Conservation (phyloP, 2,888 invertebrate genomes). For the Limnephilus lunatus region DNA sequence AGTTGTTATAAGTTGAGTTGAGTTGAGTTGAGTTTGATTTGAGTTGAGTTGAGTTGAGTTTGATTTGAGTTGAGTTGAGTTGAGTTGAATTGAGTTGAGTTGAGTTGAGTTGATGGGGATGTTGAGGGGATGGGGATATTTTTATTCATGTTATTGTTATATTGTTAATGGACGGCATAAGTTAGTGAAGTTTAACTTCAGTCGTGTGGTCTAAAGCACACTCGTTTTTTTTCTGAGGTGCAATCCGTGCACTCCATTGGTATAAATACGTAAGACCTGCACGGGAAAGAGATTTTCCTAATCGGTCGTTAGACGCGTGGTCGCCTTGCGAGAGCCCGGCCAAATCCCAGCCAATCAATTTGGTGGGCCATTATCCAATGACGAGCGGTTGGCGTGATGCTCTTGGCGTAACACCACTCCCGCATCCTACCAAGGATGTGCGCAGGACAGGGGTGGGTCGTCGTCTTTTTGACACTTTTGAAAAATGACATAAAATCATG, state of each 20-base stretch:
- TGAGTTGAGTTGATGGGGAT: too few species aligned
- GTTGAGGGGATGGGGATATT: too few species aligned
- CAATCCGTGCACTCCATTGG: neutral
- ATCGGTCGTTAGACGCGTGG: neutral
- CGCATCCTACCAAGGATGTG: neutral
- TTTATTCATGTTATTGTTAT: too few species aligned
- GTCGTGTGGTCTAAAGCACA: too few species aligned
- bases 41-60: too few species aligned
- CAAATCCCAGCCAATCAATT: constrained; percentile 43
- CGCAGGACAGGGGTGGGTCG: neutral
- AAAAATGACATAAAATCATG: too few species aligned
- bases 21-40: too few species aligned
- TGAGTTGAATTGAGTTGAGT: too few species aligned
- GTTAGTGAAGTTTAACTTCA: too few species aligned
- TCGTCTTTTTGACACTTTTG: neutral
- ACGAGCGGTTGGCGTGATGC: constrained; percentile 33
- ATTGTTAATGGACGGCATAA: too few species aligned
- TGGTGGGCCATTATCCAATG: constrained; percentile 41
- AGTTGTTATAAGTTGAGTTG: too few species aligned
- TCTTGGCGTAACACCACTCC: neutral
- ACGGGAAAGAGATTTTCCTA: constrained; percentile 19
- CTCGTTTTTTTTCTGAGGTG: neutral
- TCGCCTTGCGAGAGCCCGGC: neutral
- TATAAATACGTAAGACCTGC: neutral
- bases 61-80: too few species aligned